Conservation (phyloP, 2,797 vertebrate species). For the Anguilla megastoma region DNA sequence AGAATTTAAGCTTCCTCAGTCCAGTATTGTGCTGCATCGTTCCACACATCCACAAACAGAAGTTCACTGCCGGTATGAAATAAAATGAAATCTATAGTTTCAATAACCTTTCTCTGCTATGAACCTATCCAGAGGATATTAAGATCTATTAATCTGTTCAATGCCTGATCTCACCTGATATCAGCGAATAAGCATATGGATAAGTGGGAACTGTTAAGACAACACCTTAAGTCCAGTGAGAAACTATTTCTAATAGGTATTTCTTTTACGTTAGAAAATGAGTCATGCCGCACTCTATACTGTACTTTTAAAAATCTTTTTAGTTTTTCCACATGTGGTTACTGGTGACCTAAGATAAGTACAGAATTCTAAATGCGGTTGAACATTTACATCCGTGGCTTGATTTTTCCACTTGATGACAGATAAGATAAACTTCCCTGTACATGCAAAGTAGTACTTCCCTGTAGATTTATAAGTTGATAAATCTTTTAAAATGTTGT, state of each 20-base stretch:
- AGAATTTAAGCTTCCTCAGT: not conserved
- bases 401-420: not conserved
- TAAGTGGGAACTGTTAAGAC: not conserved
- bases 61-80: not conserved
- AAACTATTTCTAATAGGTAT: not conserved
- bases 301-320: not conserved
- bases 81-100: not conserved
- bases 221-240: not conserved
- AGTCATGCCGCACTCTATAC: not conserved
- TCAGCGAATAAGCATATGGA: not conserved
- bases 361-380: not conserved
- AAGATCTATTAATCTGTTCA: not conserved
- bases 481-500: not conserved
- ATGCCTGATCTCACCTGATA: not conserved
- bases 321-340: not conserved
- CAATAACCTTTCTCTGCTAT: not conserved
- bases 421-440: not conserved
- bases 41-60: not conserved
- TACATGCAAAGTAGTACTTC: not conserved
- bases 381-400: not conserved
- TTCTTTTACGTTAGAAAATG: not conserved
- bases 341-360: not conserved
- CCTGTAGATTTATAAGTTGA: not conserved
- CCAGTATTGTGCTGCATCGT: not conserved
- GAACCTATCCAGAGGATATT: not conserved